Base-by-base conservation (phyloP, 2,888 invertebrate species). In the Drosophila melanosoma region DNA sequence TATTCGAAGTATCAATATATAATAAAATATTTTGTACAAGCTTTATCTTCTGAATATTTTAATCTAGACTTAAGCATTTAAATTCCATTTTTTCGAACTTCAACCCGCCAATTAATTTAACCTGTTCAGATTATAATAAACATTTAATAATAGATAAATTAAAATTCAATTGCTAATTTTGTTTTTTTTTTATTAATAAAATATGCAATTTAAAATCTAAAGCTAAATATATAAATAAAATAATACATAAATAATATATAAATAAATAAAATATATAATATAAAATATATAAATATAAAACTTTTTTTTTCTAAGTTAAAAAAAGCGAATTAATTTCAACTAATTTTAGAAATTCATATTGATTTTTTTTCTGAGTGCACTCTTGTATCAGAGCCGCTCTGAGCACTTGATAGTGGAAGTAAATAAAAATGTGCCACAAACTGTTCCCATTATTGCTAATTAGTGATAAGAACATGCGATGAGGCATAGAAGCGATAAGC, bases 381-480 rank as follows among this genome's bases (percentile, higher is more conserved):
- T 15, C 23, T 45, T 23, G 7, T 45, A 23, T 45, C 15, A 23
- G 15, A 45, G 15, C 15, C 15, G 23, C 45, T 45, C 45, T 23
- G 45, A 45, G 20, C 45, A 45, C 12, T 51, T n/a, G 29, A 35
- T 45, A 23, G 7, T 3, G 48, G 11, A 32, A 32, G 23, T 33
- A 38, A 23, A 29, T n/a, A 57, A 42, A 29, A 12, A 20, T 40
- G 11, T 15, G 7, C 7, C 12, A 26, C 58, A 51, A 36, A 11
- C 26, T 23, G 36, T 12, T 51, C 11, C n/a, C 17, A 49, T 15
- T 29, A 17, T 51, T 51, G 29, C 33, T 7, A 20, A 49, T 11
- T 45, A 23, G 23, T 66, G 82, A 82, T 82, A 82, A 82, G 65
- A 56, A 12, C 3, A 15, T 40, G 15, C 11, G 7, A 26, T 36